A percentile compares a stretch with the other conserved stretches of the same genome.
Conservation (phyloP, 2,888 invertebrate species). For the Eupithecia subfuscata region DNA sequence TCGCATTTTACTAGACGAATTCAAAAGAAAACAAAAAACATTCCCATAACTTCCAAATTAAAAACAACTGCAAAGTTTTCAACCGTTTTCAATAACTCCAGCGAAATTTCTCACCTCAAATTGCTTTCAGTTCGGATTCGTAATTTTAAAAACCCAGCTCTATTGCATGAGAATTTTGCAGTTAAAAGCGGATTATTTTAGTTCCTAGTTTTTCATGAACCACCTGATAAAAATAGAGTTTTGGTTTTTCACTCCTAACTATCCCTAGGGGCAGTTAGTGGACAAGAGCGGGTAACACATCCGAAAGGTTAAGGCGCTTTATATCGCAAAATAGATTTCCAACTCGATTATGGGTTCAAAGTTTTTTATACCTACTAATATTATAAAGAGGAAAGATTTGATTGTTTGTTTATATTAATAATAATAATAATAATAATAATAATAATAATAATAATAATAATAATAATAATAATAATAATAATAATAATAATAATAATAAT, state of each 20-base stretch:
- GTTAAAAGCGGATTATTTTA: slow-evolving; percentile 58
- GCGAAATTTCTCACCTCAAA: slow-evolving; percentile 35
- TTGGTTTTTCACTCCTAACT: slow-evolving; percentile 23
- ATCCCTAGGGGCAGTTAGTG: slow-evolving; percentile 17
- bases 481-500: too few relatives aligned
- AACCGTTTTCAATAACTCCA: slow-evolving; percentile 36
- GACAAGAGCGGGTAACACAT: slow-evolving; percentile 14
- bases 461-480: too few relatives aligned
- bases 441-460: too few relatives aligned
- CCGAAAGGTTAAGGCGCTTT: not conserved
- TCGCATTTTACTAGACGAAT: not conserved
- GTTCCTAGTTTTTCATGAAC: slow-evolving; percentile 50
- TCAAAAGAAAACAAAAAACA: slow-evolving; percentile 7
- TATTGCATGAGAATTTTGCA: slow-evolving; percentile 45
- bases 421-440: too few relatives aligned
- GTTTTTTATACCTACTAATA: too few relatives aligned
- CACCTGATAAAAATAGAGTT: not conserved
- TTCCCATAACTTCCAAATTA: slow-evolving; percentile 12
- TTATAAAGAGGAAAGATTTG: too few relatives aligned
- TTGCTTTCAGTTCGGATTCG: slow-evolving; percentile 35
- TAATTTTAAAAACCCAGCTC: slow-evolving; percentile 45
- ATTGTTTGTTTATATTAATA: too few relatives aligned
- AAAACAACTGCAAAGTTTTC: slow-evolving; percentile 30
- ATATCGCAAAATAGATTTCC: not conserved
- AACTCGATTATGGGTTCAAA: too few relatives aligned